A percentile compares a stretch with the other conserved stretches of the same genome.
Conservation (phyloP, 2,888 invertebrate species). For the Erannis defoliaria region DNA sequence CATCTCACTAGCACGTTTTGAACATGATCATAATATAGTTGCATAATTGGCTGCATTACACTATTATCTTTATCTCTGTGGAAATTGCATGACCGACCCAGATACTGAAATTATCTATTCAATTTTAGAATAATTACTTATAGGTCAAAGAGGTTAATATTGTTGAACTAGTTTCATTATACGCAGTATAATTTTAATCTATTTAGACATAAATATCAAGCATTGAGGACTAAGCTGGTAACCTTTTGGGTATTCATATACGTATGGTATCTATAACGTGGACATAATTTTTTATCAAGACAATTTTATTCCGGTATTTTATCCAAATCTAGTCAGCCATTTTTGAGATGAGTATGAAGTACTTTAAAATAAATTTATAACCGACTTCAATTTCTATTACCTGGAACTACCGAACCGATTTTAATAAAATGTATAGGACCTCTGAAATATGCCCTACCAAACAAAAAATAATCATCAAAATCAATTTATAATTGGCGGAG, state of each 20-base stretch:
- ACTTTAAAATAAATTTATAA: no score
- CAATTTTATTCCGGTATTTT: no score
- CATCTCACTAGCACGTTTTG: conserved; percentile 37
- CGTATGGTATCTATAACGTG: no score
- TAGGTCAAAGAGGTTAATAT: conserved; percentile 65
- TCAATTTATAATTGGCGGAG: no score
- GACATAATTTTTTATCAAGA: no score
- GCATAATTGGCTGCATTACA: conserved; percentile 53
- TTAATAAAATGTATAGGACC: no score
- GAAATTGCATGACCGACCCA: conserved; percentile 69
- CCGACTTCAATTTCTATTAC: no score
- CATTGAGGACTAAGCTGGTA: background rate
- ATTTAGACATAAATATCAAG: background rate
- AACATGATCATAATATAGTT: conserved; percentile 51
- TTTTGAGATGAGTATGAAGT: no score
- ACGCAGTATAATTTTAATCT: background rate
- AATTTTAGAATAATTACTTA: conserved; percentile 48
- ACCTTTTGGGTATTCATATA: background rate
- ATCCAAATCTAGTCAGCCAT: no score
- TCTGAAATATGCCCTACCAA: no score
- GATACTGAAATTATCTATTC: conserved; percentile 56
- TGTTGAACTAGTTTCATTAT: conserved; percentile 47
- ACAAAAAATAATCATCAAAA: no score
- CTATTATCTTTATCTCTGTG: conserved; percentile 49
- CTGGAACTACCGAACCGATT: no score